Conservation (phyloP, 2,113 vertebrate species). For the Oreochromis tanganicae region DNA sequence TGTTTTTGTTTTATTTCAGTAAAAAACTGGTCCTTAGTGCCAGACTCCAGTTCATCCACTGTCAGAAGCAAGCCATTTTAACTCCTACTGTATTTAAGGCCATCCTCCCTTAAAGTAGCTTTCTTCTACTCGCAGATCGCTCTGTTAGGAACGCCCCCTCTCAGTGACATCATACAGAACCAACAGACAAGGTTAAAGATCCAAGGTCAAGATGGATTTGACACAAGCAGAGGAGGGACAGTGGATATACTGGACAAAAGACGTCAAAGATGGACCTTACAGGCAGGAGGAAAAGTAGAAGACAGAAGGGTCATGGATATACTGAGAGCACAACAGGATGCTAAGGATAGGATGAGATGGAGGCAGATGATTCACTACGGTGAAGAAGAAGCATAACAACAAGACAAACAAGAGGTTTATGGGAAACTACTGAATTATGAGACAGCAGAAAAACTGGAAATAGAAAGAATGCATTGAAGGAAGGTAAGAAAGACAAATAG, state of each 20-base stretch:
- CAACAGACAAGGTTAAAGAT: background rate
- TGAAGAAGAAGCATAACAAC: background rate
- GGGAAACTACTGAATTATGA: background rate
- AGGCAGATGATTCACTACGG: fast-evolving
- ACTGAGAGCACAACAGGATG: background rate
- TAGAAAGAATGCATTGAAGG: background rate
- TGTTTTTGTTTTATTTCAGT: background rate
- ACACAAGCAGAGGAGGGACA: background rate
- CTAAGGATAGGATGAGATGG: background rate
- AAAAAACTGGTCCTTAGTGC: background rate
- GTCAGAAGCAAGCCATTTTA: background rate
- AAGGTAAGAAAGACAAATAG: background rate
- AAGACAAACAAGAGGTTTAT: background rate
- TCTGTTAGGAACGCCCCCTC: background rate
- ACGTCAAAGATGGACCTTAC: background rate
- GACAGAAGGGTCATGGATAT: background rate
- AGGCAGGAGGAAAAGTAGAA: background rate
- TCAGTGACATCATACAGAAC: background rate
- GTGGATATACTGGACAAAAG: background rate
- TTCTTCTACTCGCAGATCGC: background rate
- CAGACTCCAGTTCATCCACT: background rate
- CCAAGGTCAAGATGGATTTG: background rate
- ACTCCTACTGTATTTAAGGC: background rate
- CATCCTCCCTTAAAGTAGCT: background rate
- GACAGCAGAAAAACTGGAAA: background rate